phyloP scores from a whole-genome alignment of 2,113 vertebrate species.

The Neoarius graeffei region DNA sequence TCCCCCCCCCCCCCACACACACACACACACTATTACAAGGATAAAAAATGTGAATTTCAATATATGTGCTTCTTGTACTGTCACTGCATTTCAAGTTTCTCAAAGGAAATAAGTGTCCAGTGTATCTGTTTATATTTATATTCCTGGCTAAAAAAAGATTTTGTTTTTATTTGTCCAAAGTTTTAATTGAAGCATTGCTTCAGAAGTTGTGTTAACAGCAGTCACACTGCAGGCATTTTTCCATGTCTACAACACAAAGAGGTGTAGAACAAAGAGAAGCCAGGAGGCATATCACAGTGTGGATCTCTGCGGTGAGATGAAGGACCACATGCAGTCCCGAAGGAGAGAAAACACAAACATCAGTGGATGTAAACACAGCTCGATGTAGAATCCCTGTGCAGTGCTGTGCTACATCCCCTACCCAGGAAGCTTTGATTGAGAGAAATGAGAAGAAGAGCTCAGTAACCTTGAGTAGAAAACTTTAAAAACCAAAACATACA shows the following conservation, averaged over 20 bases:
- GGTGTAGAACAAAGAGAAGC: constrained; percentile 20
- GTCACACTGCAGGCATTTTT: constrained; percentile 16
- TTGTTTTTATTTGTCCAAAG: neutral
- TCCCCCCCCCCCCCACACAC: neutral
- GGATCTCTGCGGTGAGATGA: neutral
- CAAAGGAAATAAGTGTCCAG: neutral
- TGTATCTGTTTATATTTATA: neutral
- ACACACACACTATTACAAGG: neutral
- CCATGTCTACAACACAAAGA: constrained; percentile 12
- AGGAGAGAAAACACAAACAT: constrained; percentile 23
- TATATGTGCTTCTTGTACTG: neutral
- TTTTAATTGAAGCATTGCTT: neutral
- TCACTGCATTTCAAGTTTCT: neutral
- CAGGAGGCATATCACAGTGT: constrained; percentile 18
- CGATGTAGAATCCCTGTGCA: neutral
- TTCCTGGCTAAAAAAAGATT: neutral
- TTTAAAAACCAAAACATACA: constrained; percentile 5
- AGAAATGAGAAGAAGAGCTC: constrained; percentile 12
- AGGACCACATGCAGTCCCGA: constrained; percentile 16
- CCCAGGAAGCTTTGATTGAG: constrained; percentile 9
- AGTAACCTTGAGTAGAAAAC: constrained; percentile 7
- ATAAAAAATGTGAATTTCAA: neutral
- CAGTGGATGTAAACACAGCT: constrained; percentile 32
- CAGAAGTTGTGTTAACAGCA: constrained; percentile 12
- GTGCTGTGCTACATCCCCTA: neutral